Conservation (phyloP, 1,140 invertebrate species). For the Periplaneta americana region DNA sequence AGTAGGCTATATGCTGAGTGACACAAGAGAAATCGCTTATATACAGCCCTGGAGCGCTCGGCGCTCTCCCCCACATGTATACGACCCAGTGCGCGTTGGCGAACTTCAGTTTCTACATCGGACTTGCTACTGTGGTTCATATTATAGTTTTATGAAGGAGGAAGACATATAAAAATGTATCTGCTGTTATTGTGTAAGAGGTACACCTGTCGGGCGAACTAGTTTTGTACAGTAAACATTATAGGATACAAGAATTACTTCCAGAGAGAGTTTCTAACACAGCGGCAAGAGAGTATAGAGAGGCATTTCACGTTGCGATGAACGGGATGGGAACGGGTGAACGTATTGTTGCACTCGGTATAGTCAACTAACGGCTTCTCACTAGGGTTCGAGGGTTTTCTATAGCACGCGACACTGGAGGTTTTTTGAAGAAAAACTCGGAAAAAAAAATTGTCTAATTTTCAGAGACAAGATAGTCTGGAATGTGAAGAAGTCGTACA, state of each 20-base stretch:
- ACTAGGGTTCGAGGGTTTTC: no score
- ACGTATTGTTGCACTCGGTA: no score
- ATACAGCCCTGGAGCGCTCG: not conserved
- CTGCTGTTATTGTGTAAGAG: not conserved
- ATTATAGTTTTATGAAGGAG: not conserved
- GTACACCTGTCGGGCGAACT: not conserved
- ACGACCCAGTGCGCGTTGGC: not conserved
- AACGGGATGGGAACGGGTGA: no score
- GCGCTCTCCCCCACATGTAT: not conserved
- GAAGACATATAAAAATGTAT: not conserved
- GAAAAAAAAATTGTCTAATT: no score
- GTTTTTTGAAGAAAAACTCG: no score
- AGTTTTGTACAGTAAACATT: not conserved
- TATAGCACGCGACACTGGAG: no score
- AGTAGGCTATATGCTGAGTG: not conserved
- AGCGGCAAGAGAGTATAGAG: no score
- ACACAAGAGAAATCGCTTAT: not conserved
- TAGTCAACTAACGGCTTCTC: no score
- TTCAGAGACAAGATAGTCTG: no score
- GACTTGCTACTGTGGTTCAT: not conserved
- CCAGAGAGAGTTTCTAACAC: no score
- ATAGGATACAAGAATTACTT: not conserved
- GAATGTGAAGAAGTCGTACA: no score
- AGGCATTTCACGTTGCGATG: no score
- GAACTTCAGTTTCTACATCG: not conserved